phyloP scores from a whole-genome alignment of 2,888 invertebrate genomes.

The Brenthis ino region DNA sequence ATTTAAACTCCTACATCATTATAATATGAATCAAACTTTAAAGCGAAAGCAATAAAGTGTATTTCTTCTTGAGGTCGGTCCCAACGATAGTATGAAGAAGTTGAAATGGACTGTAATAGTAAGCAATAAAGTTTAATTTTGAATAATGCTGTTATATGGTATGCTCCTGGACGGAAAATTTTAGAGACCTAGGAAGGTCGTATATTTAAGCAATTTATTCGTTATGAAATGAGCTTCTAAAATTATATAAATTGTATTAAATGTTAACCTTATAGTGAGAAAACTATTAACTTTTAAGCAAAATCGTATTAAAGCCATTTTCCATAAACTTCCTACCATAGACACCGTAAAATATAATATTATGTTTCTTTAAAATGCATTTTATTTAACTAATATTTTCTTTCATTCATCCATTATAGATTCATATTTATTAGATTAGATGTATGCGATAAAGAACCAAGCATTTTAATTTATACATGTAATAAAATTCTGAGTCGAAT shows the following conservation, averaged over 20 bases:
- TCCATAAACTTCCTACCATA: too few relatives aligned
- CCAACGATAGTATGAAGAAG: neutral
- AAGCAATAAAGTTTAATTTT: neutral
- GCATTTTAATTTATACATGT: too few relatives aligned
- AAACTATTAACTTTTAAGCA: neutral
- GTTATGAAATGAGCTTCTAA: constrained; percentile 11
- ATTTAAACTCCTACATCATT: constrained; percentile 6
- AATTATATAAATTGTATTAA: constrained; percentile 10
- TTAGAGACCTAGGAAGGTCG: constrained; percentile 16
- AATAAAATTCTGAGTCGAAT: too few relatives aligned
- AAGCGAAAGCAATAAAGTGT: neutral
- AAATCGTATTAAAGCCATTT: too few relatives aligned
- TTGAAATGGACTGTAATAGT: neutral
- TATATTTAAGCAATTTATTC: constrained; percentile 8
- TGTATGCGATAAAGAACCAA: too few relatives aligned
- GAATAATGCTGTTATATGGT: neutral
- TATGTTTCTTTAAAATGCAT: too few relatives aligned
- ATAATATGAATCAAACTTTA: neutral
- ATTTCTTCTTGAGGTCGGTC: neutral
- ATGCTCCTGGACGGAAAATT: constrained; percentile 7
- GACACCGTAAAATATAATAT: too few relatives aligned
- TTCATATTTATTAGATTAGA: too few relatives aligned
- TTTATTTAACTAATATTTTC: too few relatives aligned
- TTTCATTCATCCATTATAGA: too few relatives aligned
- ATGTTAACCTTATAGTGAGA: neutral